These are phyloP conservation scores for Lagria hirta DNA, from an alignment of 2,888 invertebrate species.

Conservation along the genomic window DNA sequence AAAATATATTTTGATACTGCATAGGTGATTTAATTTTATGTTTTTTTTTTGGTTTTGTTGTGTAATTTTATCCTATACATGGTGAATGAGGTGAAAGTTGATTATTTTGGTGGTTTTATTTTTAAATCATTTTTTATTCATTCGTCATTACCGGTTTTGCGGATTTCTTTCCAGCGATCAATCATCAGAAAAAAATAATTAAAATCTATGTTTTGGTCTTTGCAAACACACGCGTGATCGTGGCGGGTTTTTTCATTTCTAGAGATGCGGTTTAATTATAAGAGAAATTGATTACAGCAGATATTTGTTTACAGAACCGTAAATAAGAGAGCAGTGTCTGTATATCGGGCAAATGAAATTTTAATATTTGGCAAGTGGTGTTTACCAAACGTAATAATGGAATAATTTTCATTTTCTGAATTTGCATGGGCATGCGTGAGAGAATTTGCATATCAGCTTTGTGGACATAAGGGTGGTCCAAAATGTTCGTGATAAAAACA, in stretches of 20 bases:
- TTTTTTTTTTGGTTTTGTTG: too few species aligned
- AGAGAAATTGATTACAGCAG: conserved; percentile 27
- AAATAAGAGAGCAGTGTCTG: conserved; percentile 31
- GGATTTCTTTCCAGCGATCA: too few species aligned
- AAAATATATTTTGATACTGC: too few species aligned
- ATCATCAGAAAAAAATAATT: too few species aligned
- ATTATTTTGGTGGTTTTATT: too few species aligned
- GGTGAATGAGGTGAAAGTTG: too few species aligned
- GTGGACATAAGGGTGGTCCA: conserved; percentile 32
- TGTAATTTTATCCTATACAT: too few species aligned
- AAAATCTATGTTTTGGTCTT: background rate
- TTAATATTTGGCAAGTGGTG: conserved; percentile 39
- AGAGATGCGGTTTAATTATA: conserved; percentile 26
- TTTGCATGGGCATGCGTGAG: conserved; percentile 45
- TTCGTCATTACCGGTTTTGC: too few species aligned
- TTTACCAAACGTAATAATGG: conserved; percentile 40
- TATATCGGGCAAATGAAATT: conserved; percentile 34
- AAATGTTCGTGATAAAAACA: conserved; percentile 16
- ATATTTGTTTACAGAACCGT: conserved; percentile 28
- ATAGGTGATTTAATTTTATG: too few species aligned
- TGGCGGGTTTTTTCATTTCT: conserved; percentile 8
- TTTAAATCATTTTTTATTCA: too few species aligned
- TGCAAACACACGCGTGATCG: conserved; percentile 4
- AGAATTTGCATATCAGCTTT: conserved; percentile 42
- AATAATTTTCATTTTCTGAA: conserved; percentile 44